Evolutionary conservation across 2,888 invertebrate species (phyloP), one percentile per base, ranked within the genome.

Genomic region (Drosophila prostipennis): DNA sequence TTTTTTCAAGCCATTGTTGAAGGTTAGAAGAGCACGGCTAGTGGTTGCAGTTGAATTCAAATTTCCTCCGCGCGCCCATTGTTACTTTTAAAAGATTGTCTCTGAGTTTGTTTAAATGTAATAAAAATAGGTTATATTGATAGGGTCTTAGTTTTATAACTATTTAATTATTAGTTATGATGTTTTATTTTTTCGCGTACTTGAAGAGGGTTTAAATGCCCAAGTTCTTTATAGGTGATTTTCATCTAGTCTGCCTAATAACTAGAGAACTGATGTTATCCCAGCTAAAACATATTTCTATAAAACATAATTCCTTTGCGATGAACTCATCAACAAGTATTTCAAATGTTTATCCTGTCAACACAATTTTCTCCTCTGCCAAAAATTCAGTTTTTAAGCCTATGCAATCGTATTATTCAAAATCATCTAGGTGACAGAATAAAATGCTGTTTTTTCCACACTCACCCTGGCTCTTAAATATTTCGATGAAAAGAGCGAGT

Each of bases 341-440:
- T 46, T 23, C 11, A 34, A 48, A 26, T 40, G 34, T 60, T 32
- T 14, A 39, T 32, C 29, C 23, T 11, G 16, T 16, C 16, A 11
- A 16, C 14, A 26, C 19, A 2, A 19, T 2, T 1, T 19, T 19
- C 2, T 19, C 19, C 19, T 19, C 19, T 19, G 19, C 19, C 19
- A 19, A 19, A 19, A 19, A 19, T 19, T 19, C 19, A 19, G 19
- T 2, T 19, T 69, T 49, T 37, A 60, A 70, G 46, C 72, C 37
- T 26, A 23, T 40, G 23, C 34, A 39, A 69, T 69, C 37, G 40
- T 40, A 40, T 36, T 60, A 45, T 43, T 68, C 29, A 19, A 42
- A 43, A 54, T 60, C 42, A 60, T 34, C n/a, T 61, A 26, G 23
- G 43, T 70, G 55, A 52, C 51, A 55, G 40, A 26, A 42, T 29